These are phyloP conservation scores for Rhabdornis inornatus DNA, from an alignment of 2,113 vertebrate genomes.

Conservation along the genomic window DNA sequence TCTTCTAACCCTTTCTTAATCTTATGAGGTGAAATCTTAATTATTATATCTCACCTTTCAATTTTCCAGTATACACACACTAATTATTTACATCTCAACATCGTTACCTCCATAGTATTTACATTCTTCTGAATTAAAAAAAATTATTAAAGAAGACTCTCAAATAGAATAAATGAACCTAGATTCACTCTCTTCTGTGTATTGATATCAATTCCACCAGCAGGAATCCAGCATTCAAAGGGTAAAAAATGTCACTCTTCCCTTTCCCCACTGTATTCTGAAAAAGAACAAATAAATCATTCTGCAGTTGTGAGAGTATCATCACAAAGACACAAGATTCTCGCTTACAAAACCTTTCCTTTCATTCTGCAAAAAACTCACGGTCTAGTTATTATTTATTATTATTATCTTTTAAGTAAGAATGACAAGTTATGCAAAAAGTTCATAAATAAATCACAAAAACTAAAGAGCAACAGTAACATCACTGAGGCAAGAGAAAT, in stretches of 20 bases:
- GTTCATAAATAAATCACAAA: neutral
- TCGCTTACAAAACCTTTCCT: neutral
- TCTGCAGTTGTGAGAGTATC: neutral
- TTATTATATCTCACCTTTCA: neutral
- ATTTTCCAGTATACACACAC: neutral
- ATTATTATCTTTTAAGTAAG: neutral
- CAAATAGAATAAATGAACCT: neutral
- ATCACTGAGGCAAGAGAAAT: neutral
- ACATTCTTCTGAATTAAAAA: neutral
- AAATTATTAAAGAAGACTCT: neutral
- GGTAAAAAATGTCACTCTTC: neutral
- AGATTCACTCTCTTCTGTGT: neutral
- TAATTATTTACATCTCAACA: neutral
- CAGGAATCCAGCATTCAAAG: neutral
- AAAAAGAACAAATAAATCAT: conserved; percentile 37
- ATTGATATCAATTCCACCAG: neutral
- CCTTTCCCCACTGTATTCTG: neutral
- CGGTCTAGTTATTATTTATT: neutral
- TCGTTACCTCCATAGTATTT: neutral
- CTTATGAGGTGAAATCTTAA: neutral
- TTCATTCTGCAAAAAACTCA: neutral
- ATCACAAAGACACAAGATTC: conserved; percentile 14
- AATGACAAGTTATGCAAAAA: neutral
- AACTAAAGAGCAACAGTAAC: conserved; percentile 1
- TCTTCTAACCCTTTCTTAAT: neutral